phyloP scores from a whole-genome alignment of 2,797 vertebrate genomes.

The Rhinogobio ventralis region DNA sequence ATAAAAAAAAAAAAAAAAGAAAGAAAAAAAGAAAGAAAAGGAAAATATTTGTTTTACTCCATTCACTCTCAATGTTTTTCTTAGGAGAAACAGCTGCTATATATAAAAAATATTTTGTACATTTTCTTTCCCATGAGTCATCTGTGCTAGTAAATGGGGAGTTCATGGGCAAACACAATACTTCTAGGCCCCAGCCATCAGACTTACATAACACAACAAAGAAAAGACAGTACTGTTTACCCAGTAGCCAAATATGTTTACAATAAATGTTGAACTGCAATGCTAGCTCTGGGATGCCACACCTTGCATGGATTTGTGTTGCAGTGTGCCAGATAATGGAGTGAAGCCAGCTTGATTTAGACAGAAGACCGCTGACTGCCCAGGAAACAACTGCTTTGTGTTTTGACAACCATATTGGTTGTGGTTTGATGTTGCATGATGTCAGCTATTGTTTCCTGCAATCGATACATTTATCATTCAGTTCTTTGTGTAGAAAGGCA shows the following conservation, averaged over 20 bases:
- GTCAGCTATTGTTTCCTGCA: neutral
- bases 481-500: neutral
- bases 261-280: constrained; percentile 13
- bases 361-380: constrained; percentile 16
- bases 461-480: neutral
- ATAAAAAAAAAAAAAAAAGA: too few relatives aligned
- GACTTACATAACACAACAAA: constrained; percentile 58
- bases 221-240: constrained; percentile 51
- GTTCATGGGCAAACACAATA: constrained; percentile 66
- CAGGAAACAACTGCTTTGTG: neutral
- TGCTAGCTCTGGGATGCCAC: constrained; percentile 10
- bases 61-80: too few relatives aligned
- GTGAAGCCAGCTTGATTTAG: constrained; percentile 15
- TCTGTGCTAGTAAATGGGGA: constrained; percentile 65
- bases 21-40: too few relatives aligned
- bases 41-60: too few relatives aligned
- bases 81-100: too few relatives aligned
- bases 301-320: constrained; percentile 46
- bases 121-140: constrained; percentile 18
- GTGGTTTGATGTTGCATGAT: neutral
- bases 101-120: neutral
- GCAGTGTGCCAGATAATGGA: constrained; percentile 32
- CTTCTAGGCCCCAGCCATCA: constrained; percentile 58
- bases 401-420: neutral
- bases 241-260: constrained; percentile 28